Conservation (phyloP, 30 jellyfish, hydroid and myxozoan species). For the Haliclystus octoradiatus region DNA sequence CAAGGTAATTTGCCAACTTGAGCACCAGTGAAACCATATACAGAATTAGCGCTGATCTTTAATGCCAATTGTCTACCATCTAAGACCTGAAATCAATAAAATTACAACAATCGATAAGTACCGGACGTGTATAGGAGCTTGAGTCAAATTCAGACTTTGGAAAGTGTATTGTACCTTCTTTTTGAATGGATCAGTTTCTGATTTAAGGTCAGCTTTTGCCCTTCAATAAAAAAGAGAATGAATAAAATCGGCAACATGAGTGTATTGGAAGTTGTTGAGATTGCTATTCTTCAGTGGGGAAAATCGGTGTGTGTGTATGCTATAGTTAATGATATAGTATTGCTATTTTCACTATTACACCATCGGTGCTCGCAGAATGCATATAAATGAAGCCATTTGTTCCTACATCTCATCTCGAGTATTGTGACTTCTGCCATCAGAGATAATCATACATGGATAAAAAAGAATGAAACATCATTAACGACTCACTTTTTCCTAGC, state of each 20-base stretch:
- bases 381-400: too few relatives aligned
- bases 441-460: too few relatives aligned
- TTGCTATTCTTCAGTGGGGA: too few relatives aligned
- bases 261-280: too few relatives aligned
- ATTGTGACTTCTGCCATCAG: too few relatives aligned
- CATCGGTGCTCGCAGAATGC: too few relatives aligned
- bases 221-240: conserved; percentile 9
- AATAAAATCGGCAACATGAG: too few relatives aligned
- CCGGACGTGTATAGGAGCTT: background rate
- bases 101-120: background rate
- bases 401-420: too few relatives aligned
- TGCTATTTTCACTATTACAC: too few relatives aligned
- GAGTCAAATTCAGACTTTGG: background rate
- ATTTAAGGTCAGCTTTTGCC: conserved; percentile 86
- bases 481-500: conserved; percentile 91
- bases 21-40: conserved; percentile 99
- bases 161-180: conserved; percentile 42
- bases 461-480: too few relatives aligned
- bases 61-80: conserved; percentile 99
- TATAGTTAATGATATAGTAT: too few relatives aligned
- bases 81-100: conserved; percentile 47
- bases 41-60: conserved; percentile 96
- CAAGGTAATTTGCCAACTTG: conserved; percentile 99
- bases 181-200: conserved; percentile 91
- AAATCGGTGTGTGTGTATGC: too few relatives aligned